These are phyloP conservation scores for Odontophorus gujanensis DNA, from an alignment of 2,113 vertebrate genomes.

Conservation along the genomic window DNA sequence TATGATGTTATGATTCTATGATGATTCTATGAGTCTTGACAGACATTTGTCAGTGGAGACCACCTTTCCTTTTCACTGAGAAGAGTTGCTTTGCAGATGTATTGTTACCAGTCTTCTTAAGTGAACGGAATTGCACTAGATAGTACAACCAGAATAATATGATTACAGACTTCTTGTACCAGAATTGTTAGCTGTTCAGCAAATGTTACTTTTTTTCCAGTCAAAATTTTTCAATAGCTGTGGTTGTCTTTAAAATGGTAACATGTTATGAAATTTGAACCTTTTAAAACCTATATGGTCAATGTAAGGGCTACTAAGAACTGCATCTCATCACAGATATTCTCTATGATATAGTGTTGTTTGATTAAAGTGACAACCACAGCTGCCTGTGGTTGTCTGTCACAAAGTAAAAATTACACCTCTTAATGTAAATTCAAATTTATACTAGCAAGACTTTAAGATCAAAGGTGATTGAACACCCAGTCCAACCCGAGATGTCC, in stretches of 20 bases:
- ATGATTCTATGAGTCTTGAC: neutral
- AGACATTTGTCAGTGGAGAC: neutral
- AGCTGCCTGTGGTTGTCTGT: neutral
- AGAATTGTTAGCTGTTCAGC: neutral
- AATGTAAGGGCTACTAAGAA: neutral
- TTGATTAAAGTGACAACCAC: neutral
- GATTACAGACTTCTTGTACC: neutral
- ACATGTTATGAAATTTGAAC: neutral
- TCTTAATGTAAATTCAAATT: neutral
- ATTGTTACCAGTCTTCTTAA: rapidly evolving
- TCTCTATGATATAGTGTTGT: neutral
- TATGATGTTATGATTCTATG: no score
- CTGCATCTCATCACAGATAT: rapidly evolving
- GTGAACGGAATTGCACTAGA: neutral
- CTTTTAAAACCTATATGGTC: neutral
- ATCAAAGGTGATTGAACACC: neutral
- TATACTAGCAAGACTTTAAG: neutral
- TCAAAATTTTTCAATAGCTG: neutral
- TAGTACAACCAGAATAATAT: neutral
- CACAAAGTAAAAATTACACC: neutral
- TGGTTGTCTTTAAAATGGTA: neutral
- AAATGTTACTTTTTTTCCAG: neutral
- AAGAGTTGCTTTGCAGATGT: neutral
- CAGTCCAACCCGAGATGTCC: neutral
- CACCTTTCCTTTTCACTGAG: neutral